Evolutionary conservation across 2,888 invertebrate species (phyloP).

Genomic region (Rhingia rostrata): DNA sequence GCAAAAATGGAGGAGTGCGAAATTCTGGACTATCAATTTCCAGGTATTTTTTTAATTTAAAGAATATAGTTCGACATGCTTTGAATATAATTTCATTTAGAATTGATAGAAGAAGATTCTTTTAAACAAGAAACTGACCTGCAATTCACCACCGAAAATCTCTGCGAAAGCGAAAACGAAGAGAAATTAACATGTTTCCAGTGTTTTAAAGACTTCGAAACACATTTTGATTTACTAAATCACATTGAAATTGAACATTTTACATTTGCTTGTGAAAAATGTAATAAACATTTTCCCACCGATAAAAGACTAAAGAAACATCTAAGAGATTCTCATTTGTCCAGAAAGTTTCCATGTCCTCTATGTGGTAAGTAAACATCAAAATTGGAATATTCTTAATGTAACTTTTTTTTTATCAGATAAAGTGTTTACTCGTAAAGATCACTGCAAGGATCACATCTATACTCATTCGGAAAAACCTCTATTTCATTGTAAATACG

Average conservation of each 20-base stretch:
- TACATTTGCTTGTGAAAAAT: slow-evolving; percentile 50
- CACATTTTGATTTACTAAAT: slow-evolving; percentile 25
- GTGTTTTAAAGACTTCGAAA: slow-evolving; percentile 43
- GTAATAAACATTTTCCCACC: slow-evolving; percentile 66
- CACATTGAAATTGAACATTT: slow-evolving; percentile 63
- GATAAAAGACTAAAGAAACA: slow-evolving; percentile 59
- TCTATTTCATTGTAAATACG: slow-evolving; percentile 48
- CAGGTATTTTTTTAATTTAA: slow-evolving; percentile 1
- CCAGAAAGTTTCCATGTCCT: slow-evolving; percentile 59
- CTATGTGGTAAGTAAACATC: slow-evolving; percentile 36
- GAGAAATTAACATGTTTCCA: slow-evolving; percentile 40
- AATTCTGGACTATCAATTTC: neutral
- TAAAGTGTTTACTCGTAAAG: slow-evolving; percentile 54
- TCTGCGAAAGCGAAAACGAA: neutral
- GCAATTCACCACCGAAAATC: slow-evolving; percentile 43
- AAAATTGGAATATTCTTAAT: neutral
- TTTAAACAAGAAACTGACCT: slow-evolving; percentile 13
- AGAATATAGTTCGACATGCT: neutral
- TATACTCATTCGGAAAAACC: slow-evolving; percentile 59
- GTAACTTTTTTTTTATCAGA: slow-evolving; percentile 9
- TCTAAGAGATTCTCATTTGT: slow-evolving; percentile 48
- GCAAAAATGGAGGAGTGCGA: neutral
- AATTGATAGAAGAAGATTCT: slow-evolving; percentile 29
- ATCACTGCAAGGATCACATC: slow-evolving; percentile 60
- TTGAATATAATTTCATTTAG: neutral